Conservation (phyloP, 2,888 invertebrate genomes). For the Microplitis manilae region DNA sequence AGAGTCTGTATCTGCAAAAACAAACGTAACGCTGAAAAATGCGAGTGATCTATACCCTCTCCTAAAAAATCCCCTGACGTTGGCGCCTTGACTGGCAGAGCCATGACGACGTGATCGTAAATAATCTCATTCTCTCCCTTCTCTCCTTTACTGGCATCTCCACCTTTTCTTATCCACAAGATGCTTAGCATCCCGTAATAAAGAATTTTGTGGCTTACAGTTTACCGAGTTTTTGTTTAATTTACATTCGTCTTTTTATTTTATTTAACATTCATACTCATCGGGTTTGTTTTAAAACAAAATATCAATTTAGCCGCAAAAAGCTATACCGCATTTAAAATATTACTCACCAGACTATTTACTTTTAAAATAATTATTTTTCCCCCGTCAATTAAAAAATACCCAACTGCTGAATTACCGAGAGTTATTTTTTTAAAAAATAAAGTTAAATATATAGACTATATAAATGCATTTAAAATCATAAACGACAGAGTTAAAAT, state of each 20-base stretch:
- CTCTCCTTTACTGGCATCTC: slow-evolving; percentile 5
- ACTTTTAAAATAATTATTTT: slow-evolving; percentile 1
- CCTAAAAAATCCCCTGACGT: slow-evolving; percentile 15
- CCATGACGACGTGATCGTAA: slow-evolving; percentile 42
- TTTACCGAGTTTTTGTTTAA: slow-evolving; percentile 33
- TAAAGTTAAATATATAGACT: slow-evolving; percentile 48
- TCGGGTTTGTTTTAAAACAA: not conserved
- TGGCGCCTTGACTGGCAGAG: slow-evolving; percentile 37
- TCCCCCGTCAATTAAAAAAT: not conserved
- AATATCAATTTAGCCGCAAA: not conserved
- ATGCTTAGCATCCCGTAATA: slow-evolving; percentile 34
- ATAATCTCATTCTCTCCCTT: slow-evolving; percentile 33
- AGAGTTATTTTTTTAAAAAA: too few species aligned
- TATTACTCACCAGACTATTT: not conserved
- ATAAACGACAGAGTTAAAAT: slow-evolving; percentile 67
- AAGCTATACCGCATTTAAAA: not conserved
- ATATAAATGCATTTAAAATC: slow-evolving; percentile 70
- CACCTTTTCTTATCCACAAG: slow-evolving; percentile 18
- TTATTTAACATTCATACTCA: slow-evolving; percentile 6
- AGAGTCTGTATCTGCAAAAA: slow-evolving; percentile 4
- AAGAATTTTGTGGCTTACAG: slow-evolving; percentile 36
- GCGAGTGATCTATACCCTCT: slow-evolving; percentile 11
- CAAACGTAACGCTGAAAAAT: slow-evolving; percentile 15
- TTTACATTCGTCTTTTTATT: slow-evolving; percentile 35
- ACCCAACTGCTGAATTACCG: too few species aligned